Evolutionary conservation across 2,797 vertebrate species (phyloP).

Genomic region (Gadopsis bispinosus): DNA sequence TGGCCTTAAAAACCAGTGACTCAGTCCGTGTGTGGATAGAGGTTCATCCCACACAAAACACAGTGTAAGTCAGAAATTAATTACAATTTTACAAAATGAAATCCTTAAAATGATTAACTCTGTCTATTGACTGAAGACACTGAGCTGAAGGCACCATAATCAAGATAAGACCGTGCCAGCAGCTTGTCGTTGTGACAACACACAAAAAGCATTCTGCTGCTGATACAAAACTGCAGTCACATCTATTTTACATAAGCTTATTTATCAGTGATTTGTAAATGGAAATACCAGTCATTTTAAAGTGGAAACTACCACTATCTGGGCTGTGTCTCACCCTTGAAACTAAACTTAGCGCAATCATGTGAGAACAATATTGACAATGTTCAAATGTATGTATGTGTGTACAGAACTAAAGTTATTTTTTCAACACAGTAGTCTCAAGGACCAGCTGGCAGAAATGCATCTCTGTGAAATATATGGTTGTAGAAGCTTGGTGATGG

Average conservation of each 20-base stretch:
- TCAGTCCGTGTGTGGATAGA: neutral
- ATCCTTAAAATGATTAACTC: slow-evolving; percentile 32
- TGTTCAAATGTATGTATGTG: neutral
- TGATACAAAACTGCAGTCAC: neutral
- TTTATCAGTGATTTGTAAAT: neutral
- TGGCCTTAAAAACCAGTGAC: neutral
- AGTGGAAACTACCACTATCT: neutral
- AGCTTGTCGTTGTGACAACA: slow-evolving; percentile 1
- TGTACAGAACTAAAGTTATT: neutral
- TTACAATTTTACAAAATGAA: slow-evolving; percentile 2
- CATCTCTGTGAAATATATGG: neutral
- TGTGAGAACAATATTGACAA: neutral
- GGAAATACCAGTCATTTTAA: neutral
- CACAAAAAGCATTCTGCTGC: slow-evolving; percentile 4
- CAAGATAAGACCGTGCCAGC: slow-evolving; percentile 5
- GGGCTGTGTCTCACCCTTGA: neutral
- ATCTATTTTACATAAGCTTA: neutral
- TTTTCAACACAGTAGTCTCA: too few relatives aligned
- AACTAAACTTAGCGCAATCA: neutral
- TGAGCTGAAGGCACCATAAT: slow-evolving; percentile 32
- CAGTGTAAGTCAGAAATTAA: slow-evolving; percentile 31
- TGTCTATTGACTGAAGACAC: slow-evolving; percentile 26
- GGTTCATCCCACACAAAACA: slow-evolving; percentile 15
- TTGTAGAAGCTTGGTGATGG: neutral
- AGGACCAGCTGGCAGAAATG: neutral